Base-by-base conservation (phyloP, 1,140 invertebrate species). In the Magallana gigas region DNA sequence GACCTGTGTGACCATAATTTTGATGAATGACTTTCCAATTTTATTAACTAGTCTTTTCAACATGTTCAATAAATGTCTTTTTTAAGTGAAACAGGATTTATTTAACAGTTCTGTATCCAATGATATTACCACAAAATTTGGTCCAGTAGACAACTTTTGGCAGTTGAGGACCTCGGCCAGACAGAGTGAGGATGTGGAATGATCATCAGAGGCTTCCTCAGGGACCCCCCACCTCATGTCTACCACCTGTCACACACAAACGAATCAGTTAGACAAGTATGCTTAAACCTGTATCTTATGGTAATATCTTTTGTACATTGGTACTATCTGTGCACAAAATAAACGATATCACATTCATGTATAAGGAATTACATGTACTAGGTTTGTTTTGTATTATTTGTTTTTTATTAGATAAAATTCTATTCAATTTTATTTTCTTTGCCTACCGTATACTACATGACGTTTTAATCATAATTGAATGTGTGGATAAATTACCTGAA, bases 181-280 rank as follows among this genome's bases (percentile, higher is more conserved):
- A 93, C 98, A 99, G 0, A 99, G 96, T 93, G 99, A 98, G 0
- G 98, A 98, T 2, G 98, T 99, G 97, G 98, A 98, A 94, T 99
- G 98, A 96, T 99, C 98, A 94, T 99, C 98, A 0, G 98, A 99
- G 0, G 98, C 98, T 95, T 99, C 98, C 91, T 99, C 98, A 60
- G 95, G 92, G 7, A 96, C 95, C 57, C 98, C 98, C 98, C 98
- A 99, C 94, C 98, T 96, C 98, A 99, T 99, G 95, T 99, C 98
- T 14, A 99, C 98, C 0, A 99, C 98, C 98, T 98, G 68, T 76
- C 9, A 76, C 8, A 12, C 23, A 76, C 18, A 23, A 76, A 48
- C 3, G 36, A 48, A 4, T 48, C 36, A 48, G 36, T 2, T 48
- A 48, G 36, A 48, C 36, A 48, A 2, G 36, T 48, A 48, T 1